These are phyloP conservation scores for Ormyrus nitidulus DNA, from an alignment of 2,888 invertebrate genomes.

Conservation along the genomic window DNA sequence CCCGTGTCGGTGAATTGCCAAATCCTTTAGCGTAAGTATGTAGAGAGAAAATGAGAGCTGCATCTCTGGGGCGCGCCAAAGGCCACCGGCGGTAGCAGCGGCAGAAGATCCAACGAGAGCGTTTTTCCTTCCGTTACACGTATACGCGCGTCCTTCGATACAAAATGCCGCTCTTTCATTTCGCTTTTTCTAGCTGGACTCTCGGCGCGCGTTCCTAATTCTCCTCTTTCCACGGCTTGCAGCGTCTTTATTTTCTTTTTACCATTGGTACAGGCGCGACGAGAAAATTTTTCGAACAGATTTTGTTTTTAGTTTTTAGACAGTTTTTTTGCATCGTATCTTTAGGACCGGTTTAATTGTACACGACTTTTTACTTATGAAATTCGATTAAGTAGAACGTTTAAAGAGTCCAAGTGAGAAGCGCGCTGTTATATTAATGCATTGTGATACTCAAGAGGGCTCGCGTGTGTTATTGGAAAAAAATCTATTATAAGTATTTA, in stretches of 20 bases:
- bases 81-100: constrained; percentile 1
- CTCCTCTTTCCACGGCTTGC: too few relatives aligned
- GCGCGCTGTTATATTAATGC: constrained; percentile 15
- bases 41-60: not conserved
- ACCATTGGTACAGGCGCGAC: too few relatives aligned
- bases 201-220: too few relatives aligned
- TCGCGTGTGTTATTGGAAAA: not conserved
- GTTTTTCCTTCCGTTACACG: not conserved
- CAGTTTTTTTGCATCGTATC: too few relatives aligned
- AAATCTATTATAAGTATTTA: constrained; percentile 29
- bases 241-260: too few relatives aligned
- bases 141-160: not conserved
- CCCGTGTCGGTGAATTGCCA: constrained; percentile 19
- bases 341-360: too few relatives aligned
- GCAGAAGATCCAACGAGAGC: not conserved
- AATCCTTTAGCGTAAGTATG: constrained; percentile 38
- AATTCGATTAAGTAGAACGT: not conserved
- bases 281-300: too few relatives aligned
- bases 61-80: constrained; percentile 13
- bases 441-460: constrained; percentile 49
- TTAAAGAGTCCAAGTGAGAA: constrained; percentile 6
- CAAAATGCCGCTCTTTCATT: too few relatives aligned
- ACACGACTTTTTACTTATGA: too few relatives aligned
- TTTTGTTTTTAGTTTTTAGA: too few relatives aligned
- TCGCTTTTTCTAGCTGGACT: too few relatives aligned